Evolutionary conservation across 1,140 invertebrate species (phyloP), one percentile per base, ranked within the genome.

Genomic region (Sitophilus oryzae): DNA sequence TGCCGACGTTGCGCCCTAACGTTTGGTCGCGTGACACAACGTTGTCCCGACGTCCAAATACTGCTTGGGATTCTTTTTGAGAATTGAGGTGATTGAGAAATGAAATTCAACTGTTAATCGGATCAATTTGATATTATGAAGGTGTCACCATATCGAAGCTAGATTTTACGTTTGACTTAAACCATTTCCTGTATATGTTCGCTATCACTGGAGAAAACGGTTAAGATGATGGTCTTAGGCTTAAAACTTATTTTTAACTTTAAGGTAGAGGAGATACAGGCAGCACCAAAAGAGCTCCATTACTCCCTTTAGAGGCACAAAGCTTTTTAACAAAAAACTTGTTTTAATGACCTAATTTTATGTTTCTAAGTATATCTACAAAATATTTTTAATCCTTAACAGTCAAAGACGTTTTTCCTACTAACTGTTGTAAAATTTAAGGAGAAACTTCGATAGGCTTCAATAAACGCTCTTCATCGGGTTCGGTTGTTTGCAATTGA

Each of bases 231-330:
- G n/a, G 11, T 16, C 16, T 43, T 10, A 19, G 9, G 11, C 11
- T 20, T 14, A 43, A 43, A 41, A 20, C 16, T 18, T 43, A 43
- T 5, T 19, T 43, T 43, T 43, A 23, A 43, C 41, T 18, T 20
- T 5, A 43, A 43, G 20, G 41, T 43, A 43, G n/a, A 3, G 20
- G n/a, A 18, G 15, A 43, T 43, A 19, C 16, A 43, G 41, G n/a
- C 16, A 43, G 22, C 41, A 43, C 41, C n/a, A n/a, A 10, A 43
- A 23, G 41, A 43, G 41, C 41, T 43, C 41, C 18, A 43, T 20
- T 19, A 43, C 16, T 43, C 41, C 41, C 41, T 43, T 19, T 6
- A 43, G 41, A 3, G 41, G 22, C 4, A 43, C 16, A 19, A 43
- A 43, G 41, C n/a, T 23, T 10, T 43, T 20, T 23, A 14, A 18